These are phyloP conservation scores for Pogonomyrmex californicus DNA, from an alignment of 1,140 invertebrate genomes.

Conservation along the genomic window DNA sequence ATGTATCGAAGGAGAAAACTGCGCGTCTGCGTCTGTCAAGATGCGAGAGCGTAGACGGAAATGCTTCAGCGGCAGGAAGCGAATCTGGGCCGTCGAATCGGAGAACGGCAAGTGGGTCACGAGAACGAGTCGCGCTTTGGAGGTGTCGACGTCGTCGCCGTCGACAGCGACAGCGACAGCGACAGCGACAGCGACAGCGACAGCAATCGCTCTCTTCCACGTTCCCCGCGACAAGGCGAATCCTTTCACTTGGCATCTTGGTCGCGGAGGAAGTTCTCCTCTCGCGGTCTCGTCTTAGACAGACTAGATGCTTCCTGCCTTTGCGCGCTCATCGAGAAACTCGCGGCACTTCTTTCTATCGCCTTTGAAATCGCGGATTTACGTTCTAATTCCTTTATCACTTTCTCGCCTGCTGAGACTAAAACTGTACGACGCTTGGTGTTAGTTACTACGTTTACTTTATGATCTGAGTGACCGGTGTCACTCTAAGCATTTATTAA, in stretches of 20 bases:
- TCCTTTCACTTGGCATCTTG: slow-evolving; percentile 71
- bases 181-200: slow-evolving; percentile 51
- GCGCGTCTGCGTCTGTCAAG: background rate
- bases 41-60: slow-evolving; percentile 41
- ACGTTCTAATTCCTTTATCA: slow-evolving; percentile 10
- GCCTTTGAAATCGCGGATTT: slow-evolving; percentile 18
- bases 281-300: background rate
- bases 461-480: background rate
- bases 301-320: slow-evolving; percentile 61
- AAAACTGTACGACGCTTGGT: background rate
- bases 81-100: slow-evolving; percentile 82
- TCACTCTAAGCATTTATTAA: background rate
- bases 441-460: background rate
- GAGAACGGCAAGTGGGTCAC: slow-evolving; percentile 83
- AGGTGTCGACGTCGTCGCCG: slow-evolving; percentile 63
- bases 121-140: slow-evolving; percentile 71
- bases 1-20: slow-evolving; percentile 42
- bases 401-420: background rate
- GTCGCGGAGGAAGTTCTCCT: slow-evolving; percentile 57
- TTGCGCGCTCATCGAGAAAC: slow-evolving; percentile 29
- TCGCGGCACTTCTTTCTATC: slow-evolving; percentile 3
- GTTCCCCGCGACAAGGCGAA: slow-evolving; percentile 28
- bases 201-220: slow-evolving; percentile 3
- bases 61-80: slow-evolving; percentile 75
- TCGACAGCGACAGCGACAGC: slow-evolving; percentile 51